These are phyloP conservation scores for Trinorchestia longiramus DNA, from an alignment of 1,140 invertebrate species.

Conservation along the genomic window DNA sequence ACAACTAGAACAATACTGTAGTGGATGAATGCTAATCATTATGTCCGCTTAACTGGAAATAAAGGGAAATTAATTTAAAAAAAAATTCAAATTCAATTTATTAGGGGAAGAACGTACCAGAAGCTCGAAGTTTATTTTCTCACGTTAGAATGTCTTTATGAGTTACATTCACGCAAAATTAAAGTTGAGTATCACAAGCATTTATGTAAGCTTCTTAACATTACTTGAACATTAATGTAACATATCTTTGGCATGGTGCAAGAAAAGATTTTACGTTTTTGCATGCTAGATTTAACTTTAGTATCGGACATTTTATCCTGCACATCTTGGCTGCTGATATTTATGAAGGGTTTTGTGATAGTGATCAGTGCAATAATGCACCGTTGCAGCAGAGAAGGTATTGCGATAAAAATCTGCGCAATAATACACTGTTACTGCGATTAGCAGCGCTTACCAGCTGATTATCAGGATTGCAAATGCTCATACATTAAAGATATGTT, in stretches of 20 bases:
- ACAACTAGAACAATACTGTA: too few relatives aligned
- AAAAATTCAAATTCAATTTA: too few relatives aligned
- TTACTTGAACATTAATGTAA: background rate
- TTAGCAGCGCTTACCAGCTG: background rate
- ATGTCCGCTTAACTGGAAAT: too few relatives aligned
- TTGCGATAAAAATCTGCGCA: slow-evolving; percentile 5
- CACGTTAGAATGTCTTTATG: too few relatives aligned
- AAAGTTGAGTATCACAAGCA: too few relatives aligned
- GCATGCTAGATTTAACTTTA: background rate
- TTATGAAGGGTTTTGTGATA: background rate
- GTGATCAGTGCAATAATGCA: background rate
- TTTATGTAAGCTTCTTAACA: background rate
- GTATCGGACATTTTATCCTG: background rate
- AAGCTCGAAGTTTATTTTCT: too few relatives aligned
- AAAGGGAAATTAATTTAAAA: too few relatives aligned
- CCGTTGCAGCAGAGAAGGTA: background rate
- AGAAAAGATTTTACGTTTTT: background rate
- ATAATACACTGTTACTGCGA: background rate
- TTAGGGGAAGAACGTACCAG: too few relatives aligned
- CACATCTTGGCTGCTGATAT: background rate
- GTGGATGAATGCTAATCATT: too few relatives aligned
- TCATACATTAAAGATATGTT: background rate
- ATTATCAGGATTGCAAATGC: slow-evolving; percentile 34
- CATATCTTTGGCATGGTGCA: background rate
- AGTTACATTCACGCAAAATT: too few relatives aligned